Evolutionary conservation across 2,113 vertebrate genomes (phyloP), one percentile per base, ranked within the genome.

Genomic region (Hymenochirus boettgeri): DNA sequence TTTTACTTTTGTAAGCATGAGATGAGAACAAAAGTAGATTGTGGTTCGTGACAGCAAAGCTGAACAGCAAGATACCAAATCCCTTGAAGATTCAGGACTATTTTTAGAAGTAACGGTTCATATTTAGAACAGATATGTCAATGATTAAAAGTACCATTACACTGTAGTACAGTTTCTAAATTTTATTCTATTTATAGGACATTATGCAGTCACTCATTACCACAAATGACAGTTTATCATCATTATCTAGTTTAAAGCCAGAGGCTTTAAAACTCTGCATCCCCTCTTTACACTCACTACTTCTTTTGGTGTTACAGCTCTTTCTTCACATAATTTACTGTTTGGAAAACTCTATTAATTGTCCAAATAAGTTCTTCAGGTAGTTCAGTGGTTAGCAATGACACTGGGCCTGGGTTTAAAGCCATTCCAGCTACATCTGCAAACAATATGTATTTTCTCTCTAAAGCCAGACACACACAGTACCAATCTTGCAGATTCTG

Each of bases 111-210:
- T 72, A 33, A 71, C 52, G 62, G 42, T 65, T 71, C 31, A 67
- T 63, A 75, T 71, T 72, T 80, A 66, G 21, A 71, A 48, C 25
- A 77, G 72, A 31, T 45, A 54, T 37, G 64, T 29, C 56, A 72
- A 75, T 72, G 74, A 77, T 72, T 31, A 27, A 67, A 58, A 60
- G 8, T 18, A 21, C 47, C 51, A 19, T 31, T 37, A 59, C 15
- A 53, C 70, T 47, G 22, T 50, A 57, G 26, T 31, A 39, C 58
- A 59, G 0, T 62, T 64, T 70, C 72, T 74, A 5, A n/a, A 42
- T 73, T 58, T 64, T 54, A 27, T 51, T 61, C 72, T 83, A 77
- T 80, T 84, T 83, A 79, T 63, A 83, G 78, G 62, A 70, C 50
- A 27, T 70, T 70, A 47, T 37, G 26, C 42, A 69, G 65, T 70